Percentiles rank a stretch among this genome's conserved stretches.
Evolutionary conservation across 2,888 invertebrate genomes (phyloP).

Genomic region (Apodemia mormo): DNA sequence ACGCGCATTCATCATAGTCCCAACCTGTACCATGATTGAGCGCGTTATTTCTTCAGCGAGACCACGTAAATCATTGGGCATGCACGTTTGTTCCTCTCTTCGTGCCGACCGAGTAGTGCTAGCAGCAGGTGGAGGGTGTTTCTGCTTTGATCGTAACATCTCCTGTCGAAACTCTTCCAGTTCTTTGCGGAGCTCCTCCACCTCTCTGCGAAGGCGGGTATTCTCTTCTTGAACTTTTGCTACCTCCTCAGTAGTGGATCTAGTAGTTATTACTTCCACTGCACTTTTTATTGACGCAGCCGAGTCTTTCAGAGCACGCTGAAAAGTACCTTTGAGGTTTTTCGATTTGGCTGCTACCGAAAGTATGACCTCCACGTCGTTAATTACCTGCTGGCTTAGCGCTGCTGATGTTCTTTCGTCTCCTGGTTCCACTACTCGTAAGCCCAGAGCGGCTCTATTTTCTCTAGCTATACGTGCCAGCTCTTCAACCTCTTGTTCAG

Average conservation of each 20-base stretch:
- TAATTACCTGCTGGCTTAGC: not conserved
- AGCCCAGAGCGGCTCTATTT: not conserved
- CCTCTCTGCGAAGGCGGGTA: not conserved
- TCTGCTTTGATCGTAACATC: not conserved
- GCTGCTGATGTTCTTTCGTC: not conserved
- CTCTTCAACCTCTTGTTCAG: not conserved
- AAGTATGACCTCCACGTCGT: not conserved
- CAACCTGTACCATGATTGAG: not conserved
- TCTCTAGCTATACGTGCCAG: not conserved
- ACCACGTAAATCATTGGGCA: not conserved
- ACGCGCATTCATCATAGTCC: not conserved
- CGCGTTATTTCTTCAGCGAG: not conserved
- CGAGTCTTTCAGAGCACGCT: not conserved
- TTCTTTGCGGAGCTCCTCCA: conserved; percentile 10
- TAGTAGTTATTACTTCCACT: not conserved
- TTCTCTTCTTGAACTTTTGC: not conserved
- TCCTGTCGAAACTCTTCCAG: not conserved
- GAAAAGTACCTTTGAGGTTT: conserved; percentile 9
- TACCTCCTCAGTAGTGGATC: not conserved
- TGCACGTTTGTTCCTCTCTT: not conserved
- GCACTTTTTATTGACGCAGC: not conserved
- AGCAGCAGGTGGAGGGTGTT: not conserved
- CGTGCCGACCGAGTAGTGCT: too few relatives aligned
- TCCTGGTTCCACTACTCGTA: not conserved
- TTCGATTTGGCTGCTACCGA: not conserved